Evolutionary conservation across 1,140 invertebrate species (phyloP).

Genomic region (Aleiodes sp.): DNA sequence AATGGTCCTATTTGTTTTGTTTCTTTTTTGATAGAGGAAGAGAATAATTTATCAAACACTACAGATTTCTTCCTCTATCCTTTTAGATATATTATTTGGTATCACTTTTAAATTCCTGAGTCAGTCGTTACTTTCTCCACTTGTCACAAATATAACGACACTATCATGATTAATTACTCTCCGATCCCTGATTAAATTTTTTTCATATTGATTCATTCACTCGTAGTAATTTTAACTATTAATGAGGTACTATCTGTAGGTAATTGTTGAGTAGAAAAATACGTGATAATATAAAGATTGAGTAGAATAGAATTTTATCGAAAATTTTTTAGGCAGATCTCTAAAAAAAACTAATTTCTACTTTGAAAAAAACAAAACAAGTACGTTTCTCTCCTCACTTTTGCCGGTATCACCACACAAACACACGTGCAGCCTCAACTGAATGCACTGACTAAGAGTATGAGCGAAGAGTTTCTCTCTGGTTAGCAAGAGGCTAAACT

Average conservation of each 20-base stretch:
- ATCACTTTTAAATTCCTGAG: conserved; percentile 12
- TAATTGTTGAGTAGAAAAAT: no score
- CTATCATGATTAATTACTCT: background rate
- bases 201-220: no score
- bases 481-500: conserved; percentile 21
- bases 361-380: no score
- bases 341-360: no score
- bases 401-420: conserved; percentile 27
- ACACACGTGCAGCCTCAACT: conserved; percentile 39
- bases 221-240: no score
- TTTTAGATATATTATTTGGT: no score
- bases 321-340: no score
- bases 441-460: conserved; percentile 44
- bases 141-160: conserved; percentile 11
- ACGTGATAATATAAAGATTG: no score
- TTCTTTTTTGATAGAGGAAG: background rate
- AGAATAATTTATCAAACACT: background rate
- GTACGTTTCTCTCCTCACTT: conserved; percentile 17
- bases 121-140: background rate
- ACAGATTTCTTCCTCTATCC: no score
- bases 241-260: no score
- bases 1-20: background rate
- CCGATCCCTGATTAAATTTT: no score
- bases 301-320: no score
- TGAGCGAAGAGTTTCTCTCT: conserved; percentile 46